Percentiles rank a stretch among this genome's conserved stretches.
Evolutionary conservation across 2,113 vertebrate genomes (phyloP).

Genomic region (Malurus cyaneus): DNA sequence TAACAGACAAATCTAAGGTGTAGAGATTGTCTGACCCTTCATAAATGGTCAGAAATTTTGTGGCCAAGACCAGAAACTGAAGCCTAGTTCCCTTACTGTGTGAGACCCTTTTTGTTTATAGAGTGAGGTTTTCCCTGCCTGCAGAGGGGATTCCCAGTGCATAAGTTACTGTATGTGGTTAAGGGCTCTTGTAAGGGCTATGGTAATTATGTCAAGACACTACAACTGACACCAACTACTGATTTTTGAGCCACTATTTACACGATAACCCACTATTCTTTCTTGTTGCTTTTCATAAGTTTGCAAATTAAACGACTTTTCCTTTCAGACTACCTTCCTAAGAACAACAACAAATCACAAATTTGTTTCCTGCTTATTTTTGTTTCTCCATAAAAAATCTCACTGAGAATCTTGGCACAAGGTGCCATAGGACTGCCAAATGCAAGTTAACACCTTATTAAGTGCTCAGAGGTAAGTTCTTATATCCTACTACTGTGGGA

Average conservation of each 20-base stretch:
- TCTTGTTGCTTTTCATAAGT: not conserved
- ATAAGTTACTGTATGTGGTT: not conserved
- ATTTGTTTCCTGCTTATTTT: not conserved
- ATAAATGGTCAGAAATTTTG: not conserved
- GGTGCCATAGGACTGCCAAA: not conserved
- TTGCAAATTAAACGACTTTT: not conserved
- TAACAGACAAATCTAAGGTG: not conserved
- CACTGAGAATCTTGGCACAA: not conserved
- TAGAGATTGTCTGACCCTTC: not conserved
- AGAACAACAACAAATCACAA: not conserved
- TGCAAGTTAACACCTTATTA: not conserved
- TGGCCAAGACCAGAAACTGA: not conserved
- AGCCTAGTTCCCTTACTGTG: not conserved
- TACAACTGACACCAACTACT: not conserved
- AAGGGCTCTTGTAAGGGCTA: not conserved
- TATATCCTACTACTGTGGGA: not conserved
- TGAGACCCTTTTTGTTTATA: not conserved
- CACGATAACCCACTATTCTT: not conserved
- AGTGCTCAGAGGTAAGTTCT: not conserved
- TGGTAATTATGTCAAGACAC: not conserved
- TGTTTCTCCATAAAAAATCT: not conserved
- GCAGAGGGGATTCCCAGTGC: not conserved
- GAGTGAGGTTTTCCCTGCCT: not conserved
- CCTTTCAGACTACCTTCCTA: not conserved
- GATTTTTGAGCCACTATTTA: not conserved